Base-by-base conservation (phyloP, 2,113 vertebrate species). In the Heptranchias perlo region DNA sequence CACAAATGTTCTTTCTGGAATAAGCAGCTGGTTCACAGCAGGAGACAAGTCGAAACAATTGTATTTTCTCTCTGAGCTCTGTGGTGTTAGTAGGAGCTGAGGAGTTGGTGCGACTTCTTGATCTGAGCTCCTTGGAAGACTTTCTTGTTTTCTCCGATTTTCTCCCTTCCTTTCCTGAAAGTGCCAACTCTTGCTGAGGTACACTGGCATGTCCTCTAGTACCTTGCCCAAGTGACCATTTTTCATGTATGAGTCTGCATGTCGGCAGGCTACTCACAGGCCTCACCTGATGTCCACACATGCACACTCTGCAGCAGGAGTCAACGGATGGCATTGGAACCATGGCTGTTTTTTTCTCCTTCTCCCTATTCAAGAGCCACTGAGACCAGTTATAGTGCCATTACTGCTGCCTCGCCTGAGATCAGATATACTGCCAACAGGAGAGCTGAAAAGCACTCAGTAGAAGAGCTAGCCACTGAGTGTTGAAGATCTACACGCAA, bases 1-100 rank as follows among this genome's bases (percentile, higher is more conserved):
- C 16, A 87, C 84, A 87, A 87, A 87, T 87, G 49, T 87, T 86
- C 39, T 86, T 7, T 86, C 82, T 86, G 82, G 82, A 86, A 86
- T 86, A 86, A 86, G 82, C 44, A 49, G 44, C 44, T 47, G 47
- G 5, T 31, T 87, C 84, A 31, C 84, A 87, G 49, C 49, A 54
- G 84, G 47, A 87, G 47, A 49, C 84, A 39, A 82, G 49, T 52
- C 49, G 7, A 87, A 35, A 54, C 54, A 87, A 87, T 54, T 87
- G 10, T 13, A 87, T 87, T 54, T 87, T 87, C 84, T 13, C 84
- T 31, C 1, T 87, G 84, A 87, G 84, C 23, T 87, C 23, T 52
- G 47, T 87, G 84, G 23, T 54, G 84, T 87, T 87, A 87, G 47
- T 87, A 52, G 2, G 28, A 28, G 44, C 28, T 31, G 25, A 52